Evolutionary conservation across 2,797 vertebrate species (phyloP).

Genomic region (Scomberomorus guttatus): DNA sequence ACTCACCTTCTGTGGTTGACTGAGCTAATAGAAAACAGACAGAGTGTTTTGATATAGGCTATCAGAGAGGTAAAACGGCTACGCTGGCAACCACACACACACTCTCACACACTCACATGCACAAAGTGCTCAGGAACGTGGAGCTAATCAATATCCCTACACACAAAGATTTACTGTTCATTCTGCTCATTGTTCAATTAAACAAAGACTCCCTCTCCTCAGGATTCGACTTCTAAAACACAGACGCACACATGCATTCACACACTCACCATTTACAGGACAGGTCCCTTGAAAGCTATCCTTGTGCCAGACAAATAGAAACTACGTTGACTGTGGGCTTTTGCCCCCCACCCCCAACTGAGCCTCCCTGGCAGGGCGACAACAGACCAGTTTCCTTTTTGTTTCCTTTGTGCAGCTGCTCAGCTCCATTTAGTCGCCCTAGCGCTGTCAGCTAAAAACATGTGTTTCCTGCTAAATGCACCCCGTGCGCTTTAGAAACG

Average conservation of each 20-base stretch:
- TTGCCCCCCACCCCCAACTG: conserved; percentile 43
- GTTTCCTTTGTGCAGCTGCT: conserved; percentile 79
- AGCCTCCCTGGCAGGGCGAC: conserved; percentile 57
- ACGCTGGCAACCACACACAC: conserved; percentile 33
- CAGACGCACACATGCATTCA: conserved; percentile 25
- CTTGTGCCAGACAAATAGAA: conserved; percentile 44
- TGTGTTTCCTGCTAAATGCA: conserved; percentile 79
- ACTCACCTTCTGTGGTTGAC: conserved; percentile 70
- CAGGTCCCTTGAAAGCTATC: conserved; percentile 32
- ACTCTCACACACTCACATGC: conserved; percentile 24
- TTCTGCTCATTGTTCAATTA: conserved; percentile 46
- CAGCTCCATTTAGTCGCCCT: conserved; percentile 13
- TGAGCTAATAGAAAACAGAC: conserved; percentile 60
- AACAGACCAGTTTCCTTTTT: conserved; percentile 70
- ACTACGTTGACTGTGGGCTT: background rate
- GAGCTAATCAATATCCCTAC: conserved; percentile 57
- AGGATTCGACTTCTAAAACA: conserved; percentile 48
- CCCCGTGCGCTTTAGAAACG: conserved; percentile 28
- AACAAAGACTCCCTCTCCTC: conserved; percentile 49
- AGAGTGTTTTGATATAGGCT: conserved; percentile 57
- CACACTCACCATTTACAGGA: conserved; percentile 60
- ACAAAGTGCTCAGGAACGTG: conserved; percentile 71
- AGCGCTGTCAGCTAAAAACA: conserved; percentile 79
- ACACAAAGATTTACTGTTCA: conserved; percentile 48
- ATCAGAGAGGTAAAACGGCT: conserved; percentile 40